Evolutionary conservation across 2,888 invertebrate species (phyloP).

Genomic region (Apotomis capreana): DNA sequence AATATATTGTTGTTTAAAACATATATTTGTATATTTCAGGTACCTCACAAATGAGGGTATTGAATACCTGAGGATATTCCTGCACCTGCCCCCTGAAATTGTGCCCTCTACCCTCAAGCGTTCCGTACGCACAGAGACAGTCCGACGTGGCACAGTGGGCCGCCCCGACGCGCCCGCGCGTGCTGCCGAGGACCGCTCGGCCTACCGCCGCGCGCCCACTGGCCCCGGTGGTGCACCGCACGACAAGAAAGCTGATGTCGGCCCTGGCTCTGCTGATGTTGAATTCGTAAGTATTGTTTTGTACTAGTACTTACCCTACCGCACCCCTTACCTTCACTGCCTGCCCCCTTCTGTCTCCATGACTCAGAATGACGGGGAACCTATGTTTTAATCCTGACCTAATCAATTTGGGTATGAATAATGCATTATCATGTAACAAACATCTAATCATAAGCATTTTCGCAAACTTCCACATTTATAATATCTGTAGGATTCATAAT

Average conservation of each 20-base stretch:
- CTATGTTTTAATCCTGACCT: too few relatives aligned
- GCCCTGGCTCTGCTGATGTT: constrained; percentile 95
- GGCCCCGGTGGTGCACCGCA: constrained; percentile 84
- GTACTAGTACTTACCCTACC: too few relatives aligned
- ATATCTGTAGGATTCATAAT: too few relatives aligned
- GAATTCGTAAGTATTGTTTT: constrained; percentile 88
- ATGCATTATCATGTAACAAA: too few relatives aligned
- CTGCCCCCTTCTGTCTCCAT: too few relatives aligned
- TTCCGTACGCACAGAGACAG: constrained; percentile 93
- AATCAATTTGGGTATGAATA: too few relatives aligned
- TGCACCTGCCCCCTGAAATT: constrained; percentile 99
- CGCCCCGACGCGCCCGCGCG: constrained; percentile 89
- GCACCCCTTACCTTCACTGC: too few relatives aligned
- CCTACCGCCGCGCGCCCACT: constrained; percentile 90
- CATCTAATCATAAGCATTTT: too few relatives aligned
- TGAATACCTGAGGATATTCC: constrained; percentile 96
- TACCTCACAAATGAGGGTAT: constrained; percentile 99
- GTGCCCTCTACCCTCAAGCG: constrained; percentile 98
- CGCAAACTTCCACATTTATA: too few relatives aligned
- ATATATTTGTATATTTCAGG: constrained; percentile 64
- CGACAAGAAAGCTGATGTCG: constrained; percentile 98
- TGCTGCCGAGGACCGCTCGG: constrained; percentile 91
- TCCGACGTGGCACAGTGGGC: constrained; percentile 88
- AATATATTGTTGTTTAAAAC: background rate
- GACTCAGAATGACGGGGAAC: too few relatives aligned